Base-by-base conservation (phyloP, 2,797 vertebrate species). In the Rallus crepitans region DNA sequence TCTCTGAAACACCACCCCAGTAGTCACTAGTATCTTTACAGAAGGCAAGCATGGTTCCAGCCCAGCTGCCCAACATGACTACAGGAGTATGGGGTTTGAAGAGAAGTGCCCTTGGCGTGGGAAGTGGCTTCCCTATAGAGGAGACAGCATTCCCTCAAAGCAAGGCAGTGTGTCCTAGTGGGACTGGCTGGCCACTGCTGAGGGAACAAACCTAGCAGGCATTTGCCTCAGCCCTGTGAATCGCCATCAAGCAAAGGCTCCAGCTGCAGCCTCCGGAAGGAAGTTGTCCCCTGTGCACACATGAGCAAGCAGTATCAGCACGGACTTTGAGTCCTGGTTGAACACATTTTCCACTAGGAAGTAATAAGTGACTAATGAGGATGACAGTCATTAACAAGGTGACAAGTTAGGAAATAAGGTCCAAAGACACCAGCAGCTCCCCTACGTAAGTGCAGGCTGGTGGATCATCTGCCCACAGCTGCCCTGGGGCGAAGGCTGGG, bases 261-360 rank as follows among this genome's bases (percentile, higher is more conserved):
- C 60, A 35, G 59, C 5, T 3, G 68, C 50, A 52, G 50, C 25
- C 50, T 52, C 24, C 25, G 25, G 39, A 72, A 0, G 0, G 45
- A 40, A 79, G 35, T 66, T 71, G 56, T 35, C 13, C 16, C n/a
- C 15, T 57, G 18, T 61, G 76, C 9, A 4, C 21, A 50, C 9
- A 12, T 10, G 63, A 90, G 47, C 35, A 59, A 30, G 90, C 37
- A 25, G 79, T 80, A 94, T 79, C 57, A 66, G 37, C 20, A 40
- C 0, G 0, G 64, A 37, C 57, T 56, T 0, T 0, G 30, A 61
- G 84, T 31, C 48, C 2, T 1, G 20, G 19, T 69, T 53, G 33
- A 82, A 73, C 55, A 21, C 60, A 28, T 35, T 95, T 94, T 87
- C 80, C 86, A 57, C 39, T 87, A 66, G 60, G 70, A 94, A 94